These are phyloP conservation scores for Drosophila parvula DNA, from an alignment of 1,140 invertebrate genomes.

Conservation along the genomic window DNA sequence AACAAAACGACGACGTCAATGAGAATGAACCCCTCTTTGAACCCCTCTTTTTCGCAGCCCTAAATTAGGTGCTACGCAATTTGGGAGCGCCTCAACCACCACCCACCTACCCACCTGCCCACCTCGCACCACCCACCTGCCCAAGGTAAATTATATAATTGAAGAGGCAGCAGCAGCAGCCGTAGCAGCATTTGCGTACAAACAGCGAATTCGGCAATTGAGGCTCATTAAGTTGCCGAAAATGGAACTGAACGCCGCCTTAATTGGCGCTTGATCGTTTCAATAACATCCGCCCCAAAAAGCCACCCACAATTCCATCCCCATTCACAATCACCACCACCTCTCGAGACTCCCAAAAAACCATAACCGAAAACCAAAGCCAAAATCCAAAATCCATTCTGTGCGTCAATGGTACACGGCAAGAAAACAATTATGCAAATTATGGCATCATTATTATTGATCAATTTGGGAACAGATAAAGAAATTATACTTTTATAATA, in stretches of 20 bases:
- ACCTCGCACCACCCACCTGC: not conserved
- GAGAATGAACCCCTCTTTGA: constrained; percentile 18
- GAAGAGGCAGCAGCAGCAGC: constrained; percentile 48
- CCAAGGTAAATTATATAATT: constrained; percentile 69
- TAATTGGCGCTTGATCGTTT: constrained; percentile 58
- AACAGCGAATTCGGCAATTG: constrained; percentile 67
- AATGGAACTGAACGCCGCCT: constrained; percentile 58
- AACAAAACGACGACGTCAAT: constrained; percentile 55
- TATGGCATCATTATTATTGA: not conserved
- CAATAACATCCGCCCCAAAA: constrained; percentile 53
- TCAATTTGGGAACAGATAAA: not conserved
- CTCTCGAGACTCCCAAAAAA: constrained; percentile 18
- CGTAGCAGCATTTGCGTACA: constrained; percentile 61
- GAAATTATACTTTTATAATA: no score
- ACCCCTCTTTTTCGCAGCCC: no score
- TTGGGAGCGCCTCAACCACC: constrained; percentile 8
- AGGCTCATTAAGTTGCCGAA: constrained; percentile 73
- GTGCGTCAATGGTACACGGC: constrained; percentile 66
- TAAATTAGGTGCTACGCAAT: constrained; percentile 35
- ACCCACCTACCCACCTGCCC: not conserved
- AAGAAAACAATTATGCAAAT: constrained; percentile 21
- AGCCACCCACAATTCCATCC: constrained; percentile 22
- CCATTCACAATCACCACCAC: constrained; percentile 25
- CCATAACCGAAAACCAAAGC: constrained; percentile 9
- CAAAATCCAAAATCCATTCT: constrained; percentile 57